These are phyloP conservation scores for Amphiprion percula DNA, from an alignment of 2,113 vertebrate species.

Conservation along the genomic window DNA sequence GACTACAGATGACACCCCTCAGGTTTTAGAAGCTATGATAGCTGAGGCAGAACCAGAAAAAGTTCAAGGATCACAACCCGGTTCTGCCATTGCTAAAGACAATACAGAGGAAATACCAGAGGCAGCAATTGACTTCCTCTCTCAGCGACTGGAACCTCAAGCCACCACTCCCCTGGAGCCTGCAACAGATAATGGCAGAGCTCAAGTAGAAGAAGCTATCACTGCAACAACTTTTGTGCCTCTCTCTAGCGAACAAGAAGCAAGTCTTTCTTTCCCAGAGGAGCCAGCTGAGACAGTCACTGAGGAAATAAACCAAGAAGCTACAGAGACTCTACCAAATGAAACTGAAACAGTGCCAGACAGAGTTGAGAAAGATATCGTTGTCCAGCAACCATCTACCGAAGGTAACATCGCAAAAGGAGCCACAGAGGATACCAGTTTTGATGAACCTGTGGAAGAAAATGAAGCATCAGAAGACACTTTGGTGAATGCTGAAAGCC, in stretches of 20 bases:
- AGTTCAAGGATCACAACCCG: not conserved
- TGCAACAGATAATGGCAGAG: not conserved
- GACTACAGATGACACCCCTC: accelerated
- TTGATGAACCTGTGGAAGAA: not conserved
- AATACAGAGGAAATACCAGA: not conserved
- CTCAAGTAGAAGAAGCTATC: not conserved
- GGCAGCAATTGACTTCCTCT: constrained; percentile 15
- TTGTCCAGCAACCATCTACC: not conserved
- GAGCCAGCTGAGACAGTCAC: not conserved
- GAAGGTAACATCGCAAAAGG: not conserved
- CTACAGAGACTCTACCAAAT: not conserved
- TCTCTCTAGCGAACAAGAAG: not conserved
- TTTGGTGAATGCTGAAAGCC: too few species aligned
- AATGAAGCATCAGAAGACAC: too few species aligned
- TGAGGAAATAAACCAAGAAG: constrained; percentile 9
- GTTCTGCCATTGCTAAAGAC: not conserved
- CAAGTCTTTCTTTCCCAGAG: not conserved
- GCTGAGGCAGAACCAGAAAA: not conserved
- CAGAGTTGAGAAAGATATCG: not conserved
- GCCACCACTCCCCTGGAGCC: not conserved
- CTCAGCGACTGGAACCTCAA: not conserved
- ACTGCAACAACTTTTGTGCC: not conserved
- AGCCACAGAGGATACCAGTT: not conserved
- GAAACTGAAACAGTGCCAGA: not conserved
- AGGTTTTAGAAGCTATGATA: not conserved